Conservation (phyloP, 1,140 invertebrate species). For the Liolophura sinensis region DNA sequence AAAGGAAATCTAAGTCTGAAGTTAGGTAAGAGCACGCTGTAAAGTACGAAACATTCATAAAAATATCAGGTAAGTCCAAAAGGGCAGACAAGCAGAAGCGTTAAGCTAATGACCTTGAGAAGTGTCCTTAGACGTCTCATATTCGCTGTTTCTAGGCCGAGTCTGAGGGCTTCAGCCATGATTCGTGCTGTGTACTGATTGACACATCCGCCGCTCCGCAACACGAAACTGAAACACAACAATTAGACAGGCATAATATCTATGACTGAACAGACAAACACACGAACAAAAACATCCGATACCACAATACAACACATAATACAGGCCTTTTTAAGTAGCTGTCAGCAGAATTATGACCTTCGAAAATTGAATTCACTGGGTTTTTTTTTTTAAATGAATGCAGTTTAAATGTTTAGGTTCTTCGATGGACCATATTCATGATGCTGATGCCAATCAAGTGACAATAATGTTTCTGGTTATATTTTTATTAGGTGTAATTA, state of each 20-base stretch:
- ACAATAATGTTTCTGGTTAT: no score
- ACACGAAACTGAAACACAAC: conserved; percentile 53
- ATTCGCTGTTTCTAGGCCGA: conserved; percentile 61
- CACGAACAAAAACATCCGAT: neutral
- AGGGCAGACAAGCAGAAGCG: neutral
- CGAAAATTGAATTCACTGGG: conserved; percentile 1
- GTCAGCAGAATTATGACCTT: neutral
- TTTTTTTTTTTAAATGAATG: neutral
- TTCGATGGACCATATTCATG: no score
- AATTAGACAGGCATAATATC: neutral
- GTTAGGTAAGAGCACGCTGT: neutral
- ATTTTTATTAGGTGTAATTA: no score
- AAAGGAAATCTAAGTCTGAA: neutral
- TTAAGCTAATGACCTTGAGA: conserved; percentile 42
- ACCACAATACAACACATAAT: neutral
- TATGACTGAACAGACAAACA: neutral
- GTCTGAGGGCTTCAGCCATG: conserved; percentile 63
- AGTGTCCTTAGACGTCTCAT: conserved; percentile 58
- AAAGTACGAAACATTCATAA: neutral
- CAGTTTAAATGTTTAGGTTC: no score
- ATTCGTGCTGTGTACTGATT: conserved; percentile 68
- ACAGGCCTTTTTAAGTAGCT: neutral
- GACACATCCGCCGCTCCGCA: conserved; percentile 66
- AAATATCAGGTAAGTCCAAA: neutral
- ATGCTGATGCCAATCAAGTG: no score